Evolutionary conservation across 1,140 invertebrate species (phyloP).

Genomic region (Cydia pomonella): DNA sequence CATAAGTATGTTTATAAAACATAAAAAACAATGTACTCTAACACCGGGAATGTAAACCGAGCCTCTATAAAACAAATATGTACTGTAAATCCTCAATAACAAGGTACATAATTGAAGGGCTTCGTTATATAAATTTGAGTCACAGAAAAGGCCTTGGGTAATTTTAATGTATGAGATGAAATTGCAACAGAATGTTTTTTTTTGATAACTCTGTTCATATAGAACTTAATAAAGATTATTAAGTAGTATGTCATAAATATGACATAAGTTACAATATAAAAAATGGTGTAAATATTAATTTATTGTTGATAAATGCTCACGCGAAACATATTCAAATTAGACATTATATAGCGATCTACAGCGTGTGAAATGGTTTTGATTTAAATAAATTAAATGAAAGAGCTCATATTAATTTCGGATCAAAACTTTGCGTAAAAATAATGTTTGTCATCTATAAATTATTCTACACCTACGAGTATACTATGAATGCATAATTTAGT

Average conservation of each 20-base stretch:
- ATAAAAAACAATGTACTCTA: slow-evolving; percentile 36
- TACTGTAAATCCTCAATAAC: neutral
- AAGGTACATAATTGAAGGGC: neutral
- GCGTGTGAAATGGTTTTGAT: neutral
- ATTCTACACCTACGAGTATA: neutral
- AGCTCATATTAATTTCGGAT: neutral
- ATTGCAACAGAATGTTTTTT: neutral
- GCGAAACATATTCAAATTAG: neutral
- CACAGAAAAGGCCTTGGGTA: neutral
- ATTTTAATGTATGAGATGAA: neutral
- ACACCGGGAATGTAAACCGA: slow-evolving; percentile 20
- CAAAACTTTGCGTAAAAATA: neutral
- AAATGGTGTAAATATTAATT: neutral
- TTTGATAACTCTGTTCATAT: neutral
- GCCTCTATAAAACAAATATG: neutral
- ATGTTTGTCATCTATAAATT: neutral
- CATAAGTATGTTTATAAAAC: slow-evolving; percentile 35
- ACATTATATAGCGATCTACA: neutral
- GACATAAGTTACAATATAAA: neutral
- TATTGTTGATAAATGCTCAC: neutral
- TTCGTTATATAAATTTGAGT: neutral
- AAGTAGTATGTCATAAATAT: neutral
- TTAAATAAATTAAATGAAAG: slow-evolving; percentile 5
- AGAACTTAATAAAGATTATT: neutral
- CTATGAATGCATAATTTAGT: neutral